Evolutionary conservation across 2,113 vertebrate genomes (phyloP).

Genomic region (Manacus vitellinus): DNA sequence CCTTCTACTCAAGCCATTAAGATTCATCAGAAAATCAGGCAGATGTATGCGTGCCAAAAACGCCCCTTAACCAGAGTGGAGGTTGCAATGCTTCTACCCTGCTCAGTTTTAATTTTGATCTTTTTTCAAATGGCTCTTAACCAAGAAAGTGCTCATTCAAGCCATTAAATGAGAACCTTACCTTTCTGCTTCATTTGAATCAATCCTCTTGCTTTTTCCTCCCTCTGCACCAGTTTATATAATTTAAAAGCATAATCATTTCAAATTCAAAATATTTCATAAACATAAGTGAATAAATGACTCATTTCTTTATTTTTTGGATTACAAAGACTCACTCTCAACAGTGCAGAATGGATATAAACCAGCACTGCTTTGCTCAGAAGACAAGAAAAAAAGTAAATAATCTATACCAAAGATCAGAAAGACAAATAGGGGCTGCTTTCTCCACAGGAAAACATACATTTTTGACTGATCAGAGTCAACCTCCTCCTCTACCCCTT

Average conservation of each 20-base stretch:
- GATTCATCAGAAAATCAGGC: neutral
- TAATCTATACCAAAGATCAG: neutral
- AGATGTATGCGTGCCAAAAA: neutral
- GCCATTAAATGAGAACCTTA: neutral
- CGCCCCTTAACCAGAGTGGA: neutral
- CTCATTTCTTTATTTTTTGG: neutral
- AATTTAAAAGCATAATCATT: neutral
- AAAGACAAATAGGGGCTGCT: neutral
- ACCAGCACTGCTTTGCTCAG: accelerated
- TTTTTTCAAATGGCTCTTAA: neutral
- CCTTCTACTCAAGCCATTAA: neutral
- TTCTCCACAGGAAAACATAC: neutral
- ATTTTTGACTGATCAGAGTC: neutral
- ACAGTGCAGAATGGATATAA: neutral
- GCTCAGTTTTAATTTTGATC: neutral
- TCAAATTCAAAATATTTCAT: neutral
- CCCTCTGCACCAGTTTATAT: neutral
- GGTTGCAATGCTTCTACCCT: neutral
- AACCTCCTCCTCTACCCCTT: neutral
- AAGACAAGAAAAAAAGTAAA: neutral
- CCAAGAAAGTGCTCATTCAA: neutral
- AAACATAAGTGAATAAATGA: neutral
- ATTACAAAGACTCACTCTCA: neutral
- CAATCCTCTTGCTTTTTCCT: neutral
- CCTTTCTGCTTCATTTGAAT: neutral